Conservation (phyloP, 2,797 vertebrate genomes). For the Eulemur coronatus region DNA sequence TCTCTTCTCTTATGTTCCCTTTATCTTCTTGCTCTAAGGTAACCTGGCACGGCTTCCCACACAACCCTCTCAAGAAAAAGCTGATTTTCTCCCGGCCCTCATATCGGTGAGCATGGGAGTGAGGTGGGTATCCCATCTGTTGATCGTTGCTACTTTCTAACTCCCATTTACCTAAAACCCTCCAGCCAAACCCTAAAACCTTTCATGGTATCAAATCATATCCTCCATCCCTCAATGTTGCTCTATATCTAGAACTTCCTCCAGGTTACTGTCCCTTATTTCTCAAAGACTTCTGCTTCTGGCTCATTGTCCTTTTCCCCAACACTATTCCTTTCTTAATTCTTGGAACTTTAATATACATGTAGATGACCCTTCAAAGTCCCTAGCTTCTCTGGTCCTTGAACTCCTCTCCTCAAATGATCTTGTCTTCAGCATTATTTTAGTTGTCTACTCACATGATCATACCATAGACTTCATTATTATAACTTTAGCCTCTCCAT, state of each 20-base stretch:
- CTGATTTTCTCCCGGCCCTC: not conserved
- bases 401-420: not conserved
- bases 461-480: not conserved
- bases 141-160: not conserved
- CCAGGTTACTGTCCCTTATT: not conserved
- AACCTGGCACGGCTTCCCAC: not conserved
- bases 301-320: not conserved
- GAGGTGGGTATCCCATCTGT: not conserved
- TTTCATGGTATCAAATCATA: not conserved
- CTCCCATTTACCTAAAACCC: not conserved
- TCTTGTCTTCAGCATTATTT: not conserved
- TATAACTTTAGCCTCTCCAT: not conserved
- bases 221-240: not conserved
- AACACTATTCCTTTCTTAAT: not conserved
- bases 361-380: not conserved
- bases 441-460: not conserved
- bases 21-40: not conserved
- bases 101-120: not conserved
- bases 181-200: not conserved
- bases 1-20: not conserved
- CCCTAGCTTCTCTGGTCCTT: not conserved
- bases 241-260: not conserved
- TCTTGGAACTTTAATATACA: not conserved
- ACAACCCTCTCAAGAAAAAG: not conserved
- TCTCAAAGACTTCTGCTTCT: not conserved